These are phyloP conservation scores for Tipula confusa DNA, from an alignment of 2,888 invertebrate species.

Conservation along the genomic window DNA sequence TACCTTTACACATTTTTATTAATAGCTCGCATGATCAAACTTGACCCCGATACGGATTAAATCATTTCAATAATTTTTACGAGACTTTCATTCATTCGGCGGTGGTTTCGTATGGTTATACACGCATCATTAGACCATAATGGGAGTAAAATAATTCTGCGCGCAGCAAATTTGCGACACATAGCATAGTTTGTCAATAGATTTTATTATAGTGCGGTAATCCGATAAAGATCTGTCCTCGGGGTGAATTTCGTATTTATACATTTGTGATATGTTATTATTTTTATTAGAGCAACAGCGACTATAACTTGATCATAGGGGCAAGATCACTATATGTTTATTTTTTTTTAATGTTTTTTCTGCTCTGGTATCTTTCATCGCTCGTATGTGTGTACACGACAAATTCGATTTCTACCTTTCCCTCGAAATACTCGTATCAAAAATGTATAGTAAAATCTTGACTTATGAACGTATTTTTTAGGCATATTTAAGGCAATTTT, in stretches of 20 bases:
- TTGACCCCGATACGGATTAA: constrained; percentile 12
- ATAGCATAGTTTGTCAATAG: neutral
- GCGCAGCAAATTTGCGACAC: neutral
- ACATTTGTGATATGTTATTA: neutral
- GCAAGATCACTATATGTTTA: neutral
- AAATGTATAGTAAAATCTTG: too few relatives aligned
- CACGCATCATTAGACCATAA: neutral
- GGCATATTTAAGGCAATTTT: too few relatives aligned
- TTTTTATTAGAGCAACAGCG: neutral
- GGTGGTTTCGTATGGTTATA: too few relatives aligned
- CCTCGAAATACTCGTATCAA: neutral
- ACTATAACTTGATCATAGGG: neutral
- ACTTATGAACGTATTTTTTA: too few relatives aligned
- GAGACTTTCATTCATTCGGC: neutral
- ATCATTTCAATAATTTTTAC: neutral
- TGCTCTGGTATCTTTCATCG: neutral
- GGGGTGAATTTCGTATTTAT: neutral
- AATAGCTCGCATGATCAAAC: neutral
- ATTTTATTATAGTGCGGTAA: neutral
- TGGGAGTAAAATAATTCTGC: neutral
- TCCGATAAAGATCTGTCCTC: neutral
- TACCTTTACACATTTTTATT: neutral
- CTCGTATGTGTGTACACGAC: neutral
- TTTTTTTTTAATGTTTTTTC: neutral
- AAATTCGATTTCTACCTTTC: neutral